A percentile compares a stretch with the other conserved stretches of the same genome.
These are phyloP conservation scores for Anseranas semipalmata DNA, from an alignment of 2,113 vertebrate species.

Conservation along the genomic window DNA sequence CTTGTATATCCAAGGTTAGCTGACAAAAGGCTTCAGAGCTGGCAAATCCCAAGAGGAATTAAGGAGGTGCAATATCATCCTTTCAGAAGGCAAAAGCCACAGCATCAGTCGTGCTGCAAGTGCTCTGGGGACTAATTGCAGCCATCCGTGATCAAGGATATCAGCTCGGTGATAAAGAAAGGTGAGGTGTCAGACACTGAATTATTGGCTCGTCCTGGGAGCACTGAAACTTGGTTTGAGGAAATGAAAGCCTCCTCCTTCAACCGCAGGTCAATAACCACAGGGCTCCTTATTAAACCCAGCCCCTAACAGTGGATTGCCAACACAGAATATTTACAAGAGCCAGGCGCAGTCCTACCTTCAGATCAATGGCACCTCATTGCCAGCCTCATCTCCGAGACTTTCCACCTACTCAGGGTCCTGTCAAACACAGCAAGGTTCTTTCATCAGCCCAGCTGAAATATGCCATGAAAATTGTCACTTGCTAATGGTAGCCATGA, in stretches of 20 bases:
- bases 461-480: background rate
- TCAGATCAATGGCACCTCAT: background rate
- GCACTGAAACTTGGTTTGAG: background rate
- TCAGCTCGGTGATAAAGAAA: background rate
- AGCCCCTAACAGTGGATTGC: background rate
- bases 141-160: background rate
- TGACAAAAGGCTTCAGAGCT: constrained; percentile 21
- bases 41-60: constrained; percentile 21
- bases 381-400: background rate
- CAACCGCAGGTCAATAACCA: background rate
- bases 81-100: background rate
- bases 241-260: background rate
- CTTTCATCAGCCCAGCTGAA: background rate
- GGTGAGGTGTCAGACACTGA: constrained; percentile 28
- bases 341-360: background rate
- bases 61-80: background rate
- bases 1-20: constrained; percentile 20
- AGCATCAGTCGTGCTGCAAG: rapidly evolving
- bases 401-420: background rate
- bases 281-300: background rate
- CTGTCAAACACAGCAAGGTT: background rate
- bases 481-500: background rate
- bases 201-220: background rate
- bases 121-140: constrained; percentile 31
- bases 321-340: background rate